A percentile compares a stretch with the other conserved stretches of the same genome.
Conservation (phyloP, 2,113 vertebrate genomes). For the Corythoichthys haematopterus region DNA sequence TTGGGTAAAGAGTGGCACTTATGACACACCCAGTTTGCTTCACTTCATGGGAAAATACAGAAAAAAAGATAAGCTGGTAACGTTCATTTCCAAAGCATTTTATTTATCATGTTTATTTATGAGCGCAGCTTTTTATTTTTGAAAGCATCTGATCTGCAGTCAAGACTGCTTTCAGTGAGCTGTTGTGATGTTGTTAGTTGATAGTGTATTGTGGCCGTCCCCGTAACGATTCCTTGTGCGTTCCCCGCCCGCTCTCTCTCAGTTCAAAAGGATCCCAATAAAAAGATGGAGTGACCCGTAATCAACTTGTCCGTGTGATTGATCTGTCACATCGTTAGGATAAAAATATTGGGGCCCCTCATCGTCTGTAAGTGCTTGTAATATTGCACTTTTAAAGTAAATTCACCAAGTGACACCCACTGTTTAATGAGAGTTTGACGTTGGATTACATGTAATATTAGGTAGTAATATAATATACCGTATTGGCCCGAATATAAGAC, state of each 20-base stretch:
- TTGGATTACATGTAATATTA: no score
- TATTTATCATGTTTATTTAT: slow-evolving; percentile 23
- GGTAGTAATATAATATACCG: no score
- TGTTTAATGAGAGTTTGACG: no score
- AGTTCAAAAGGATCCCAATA: slow-evolving; percentile 55
- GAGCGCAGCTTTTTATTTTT: slow-evolving; percentile 28
- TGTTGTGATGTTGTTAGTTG: slow-evolving; percentile 68
- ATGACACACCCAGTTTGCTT: no score
- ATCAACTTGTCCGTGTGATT: slow-evolving; percentile 30
- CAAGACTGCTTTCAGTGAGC: slow-evolving; percentile 52
- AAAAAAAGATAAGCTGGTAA: background rate
- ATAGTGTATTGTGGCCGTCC: slow-evolving; percentile 60
- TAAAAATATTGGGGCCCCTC: background rate
- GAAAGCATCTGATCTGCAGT: slow-evolving; percentile 49
- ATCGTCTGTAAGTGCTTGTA: background rate
- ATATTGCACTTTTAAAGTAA: no score
- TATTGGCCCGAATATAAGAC: no score
- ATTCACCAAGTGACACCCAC: no score
- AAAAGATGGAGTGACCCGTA: slow-evolving; percentile 67
- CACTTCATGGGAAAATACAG: background rate
- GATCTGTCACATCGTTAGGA: background rate
- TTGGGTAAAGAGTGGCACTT: no score
- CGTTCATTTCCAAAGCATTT: slow-evolving; percentile 27
- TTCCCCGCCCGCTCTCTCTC: slow-evolving; percentile 43
- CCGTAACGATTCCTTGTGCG: slow-evolving; percentile 68